Conservation (phyloP, 2,888 invertebrate genomes). For the Periphyllus acericola region DNA sequence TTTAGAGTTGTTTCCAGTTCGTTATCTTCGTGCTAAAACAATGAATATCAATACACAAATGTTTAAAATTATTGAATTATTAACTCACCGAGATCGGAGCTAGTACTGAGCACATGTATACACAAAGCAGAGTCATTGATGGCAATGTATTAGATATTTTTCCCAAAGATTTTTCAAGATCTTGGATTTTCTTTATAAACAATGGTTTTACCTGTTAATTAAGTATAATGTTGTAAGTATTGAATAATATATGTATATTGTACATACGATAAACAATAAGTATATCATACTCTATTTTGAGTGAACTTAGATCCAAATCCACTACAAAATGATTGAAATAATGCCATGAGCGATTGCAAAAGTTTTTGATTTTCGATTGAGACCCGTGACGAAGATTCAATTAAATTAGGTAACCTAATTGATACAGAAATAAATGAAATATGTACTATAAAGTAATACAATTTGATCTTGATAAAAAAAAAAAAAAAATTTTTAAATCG, state of each 20-base stretch:
- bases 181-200: conserved; percentile 72
- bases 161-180: conserved; percentile 70
- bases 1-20: conserved; percentile 65
- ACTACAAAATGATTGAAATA: conserved; percentile 73
- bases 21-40: conserved; percentile 55
- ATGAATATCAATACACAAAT: neutral
- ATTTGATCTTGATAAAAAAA: neutral
- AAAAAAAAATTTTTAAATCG: conserved; percentile 67
- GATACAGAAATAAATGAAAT: neutral
- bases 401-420: conserved; percentile 71
- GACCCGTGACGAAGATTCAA: conserved; percentile 71
- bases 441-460: neutral
- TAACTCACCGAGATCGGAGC: conserved; percentile 65
- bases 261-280: conserved; percentile 2
- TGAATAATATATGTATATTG: conserved; percentile 28
- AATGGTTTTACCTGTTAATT: conserved; percentile 70
- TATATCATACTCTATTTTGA: conserved; percentile 67
- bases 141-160: conserved; percentile 64
- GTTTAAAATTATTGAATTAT: neutral
- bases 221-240: neutral
- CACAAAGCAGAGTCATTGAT: conserved; percentile 65
- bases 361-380: conserved; percentile 70
- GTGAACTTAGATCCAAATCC: conserved; percentile 77
- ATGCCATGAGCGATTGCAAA: conserved; percentile 70
- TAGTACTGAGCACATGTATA: conserved; percentile 66